A percentile compares a stretch with the other conserved stretches of the same genome.
Conservation (phyloP, 2,113 vertebrate genomes). For the Cyanocitta stelleri region DNA sequence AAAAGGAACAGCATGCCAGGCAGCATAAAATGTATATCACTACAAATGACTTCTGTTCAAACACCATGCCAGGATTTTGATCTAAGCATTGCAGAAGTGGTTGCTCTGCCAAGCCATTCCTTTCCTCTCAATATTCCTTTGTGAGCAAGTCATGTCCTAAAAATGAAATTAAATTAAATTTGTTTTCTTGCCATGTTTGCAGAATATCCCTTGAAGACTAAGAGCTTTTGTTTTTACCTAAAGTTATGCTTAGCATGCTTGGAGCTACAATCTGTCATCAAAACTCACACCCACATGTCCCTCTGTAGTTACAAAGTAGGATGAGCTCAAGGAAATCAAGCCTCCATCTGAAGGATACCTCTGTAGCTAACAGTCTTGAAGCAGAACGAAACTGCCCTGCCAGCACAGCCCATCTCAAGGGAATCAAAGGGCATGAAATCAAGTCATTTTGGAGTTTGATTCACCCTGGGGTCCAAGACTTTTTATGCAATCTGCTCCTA, state of each 20-base stretch:
- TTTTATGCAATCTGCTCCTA: neutral
- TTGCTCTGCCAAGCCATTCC: neutral
- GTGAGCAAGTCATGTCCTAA: neutral
- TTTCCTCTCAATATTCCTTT: conserved; percentile 16
- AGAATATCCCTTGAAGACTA: neutral
- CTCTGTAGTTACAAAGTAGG: neutral
- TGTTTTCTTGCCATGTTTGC: neutral
- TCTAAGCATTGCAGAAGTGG: neutral
- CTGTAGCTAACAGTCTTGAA: neutral
- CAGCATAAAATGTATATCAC: neutral
- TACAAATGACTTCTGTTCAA: neutral
- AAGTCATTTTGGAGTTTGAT: neutral
- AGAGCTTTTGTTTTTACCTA: neutral
- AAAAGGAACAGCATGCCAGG: neutral
- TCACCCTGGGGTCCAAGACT: neutral
- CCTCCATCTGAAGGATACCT: neutral
- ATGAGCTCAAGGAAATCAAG: neutral
- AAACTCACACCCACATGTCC: neutral
- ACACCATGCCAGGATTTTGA: neutral
- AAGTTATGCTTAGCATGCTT: neutral
- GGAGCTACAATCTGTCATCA: neutral
- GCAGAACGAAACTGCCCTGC: neutral
- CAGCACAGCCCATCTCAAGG: neutral
- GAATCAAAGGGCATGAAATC: neutral
- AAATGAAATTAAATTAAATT: neutral